phyloP scores from a whole-genome alignment of 2,888 invertebrate genomes.

The Amiota minor region DNA sequence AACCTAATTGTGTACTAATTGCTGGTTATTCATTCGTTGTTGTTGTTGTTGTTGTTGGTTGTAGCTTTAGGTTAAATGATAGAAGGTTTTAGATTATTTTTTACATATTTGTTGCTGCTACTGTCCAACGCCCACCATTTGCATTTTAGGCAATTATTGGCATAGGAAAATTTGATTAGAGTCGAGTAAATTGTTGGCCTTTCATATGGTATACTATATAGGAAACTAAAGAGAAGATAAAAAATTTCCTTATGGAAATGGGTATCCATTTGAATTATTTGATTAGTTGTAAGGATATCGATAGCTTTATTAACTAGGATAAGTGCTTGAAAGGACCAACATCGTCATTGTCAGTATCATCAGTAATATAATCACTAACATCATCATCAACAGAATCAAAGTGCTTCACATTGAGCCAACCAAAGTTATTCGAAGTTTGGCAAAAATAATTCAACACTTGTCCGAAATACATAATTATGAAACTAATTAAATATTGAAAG shows the following conservation, averaged over 20 bases:
- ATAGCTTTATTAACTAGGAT: slow-evolving; percentile 3
- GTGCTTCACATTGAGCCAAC: no score
- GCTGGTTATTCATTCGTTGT: slow-evolving; percentile 46
- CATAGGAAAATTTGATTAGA: slow-evolving; percentile 60
- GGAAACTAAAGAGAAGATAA: neutral
- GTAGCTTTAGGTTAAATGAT: slow-evolving; percentile 25
- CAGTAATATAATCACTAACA: no score
- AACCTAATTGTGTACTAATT: slow-evolving; percentile 69
- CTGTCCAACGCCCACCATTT: slow-evolving; percentile 53
- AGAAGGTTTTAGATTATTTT: neutral
- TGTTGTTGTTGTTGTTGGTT: slow-evolving; percentile 36
- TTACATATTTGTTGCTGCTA: neutral
- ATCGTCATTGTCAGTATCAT: no score
- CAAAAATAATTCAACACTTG: slow-evolving; percentile 11
- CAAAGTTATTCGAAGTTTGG: neutral
- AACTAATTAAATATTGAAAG: slow-evolving; percentile 59
- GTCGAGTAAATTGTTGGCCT: slow-evolving; percentile 42
- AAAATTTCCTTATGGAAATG: neutral
- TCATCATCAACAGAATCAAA: no score
- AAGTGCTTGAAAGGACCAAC: no score
- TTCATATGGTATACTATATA: no score
- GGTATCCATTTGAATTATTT: slow-evolving; percentile 17
- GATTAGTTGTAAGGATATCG: slow-evolving; percentile 23
- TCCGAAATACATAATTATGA: slow-evolving; percentile 52
- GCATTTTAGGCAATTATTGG: slow-evolving; percentile 65